phyloP scores from a whole-genome alignment of 2,797 vertebrate genomes.

The Sphenopsis melanotis region DNA sequence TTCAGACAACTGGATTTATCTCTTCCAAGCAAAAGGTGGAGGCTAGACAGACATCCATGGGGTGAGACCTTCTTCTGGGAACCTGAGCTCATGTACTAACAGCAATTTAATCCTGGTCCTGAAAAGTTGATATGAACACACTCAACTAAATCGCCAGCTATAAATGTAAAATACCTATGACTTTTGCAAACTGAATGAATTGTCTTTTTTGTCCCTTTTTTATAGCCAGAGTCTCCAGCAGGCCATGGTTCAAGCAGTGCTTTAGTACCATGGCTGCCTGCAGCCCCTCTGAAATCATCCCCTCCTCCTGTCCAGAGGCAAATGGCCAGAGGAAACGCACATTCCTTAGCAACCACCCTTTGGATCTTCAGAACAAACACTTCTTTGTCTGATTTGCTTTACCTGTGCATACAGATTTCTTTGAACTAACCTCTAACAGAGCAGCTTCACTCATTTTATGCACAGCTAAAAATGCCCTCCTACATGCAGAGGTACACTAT shows the following conservation, averaged over 20 bases:
- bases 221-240: neutral
- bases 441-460: neutral
- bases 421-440: neutral
- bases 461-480: neutral
- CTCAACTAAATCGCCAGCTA: neutral
- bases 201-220: neutral
- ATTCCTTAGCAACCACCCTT: neutral
- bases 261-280: neutral
- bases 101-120: neutral
- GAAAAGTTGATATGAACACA: neutral
- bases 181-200: neutral
- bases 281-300: neutral
- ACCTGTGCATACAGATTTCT: neutral
- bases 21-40: neutral
- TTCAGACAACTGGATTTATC: neutral
- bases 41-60: rapidly evolving
- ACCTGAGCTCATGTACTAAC: neutral
- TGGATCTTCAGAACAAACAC: neutral
- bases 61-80: neutral
- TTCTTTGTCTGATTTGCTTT: neutral
- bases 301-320: neutral
- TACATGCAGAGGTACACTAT: neutral
- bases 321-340: neutral
- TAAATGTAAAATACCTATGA: neutral
- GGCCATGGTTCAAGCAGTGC: neutral